phyloP scores from a whole-genome alignment of 2,113 vertebrate genomes.

The Mus spicilegus region DNA sequence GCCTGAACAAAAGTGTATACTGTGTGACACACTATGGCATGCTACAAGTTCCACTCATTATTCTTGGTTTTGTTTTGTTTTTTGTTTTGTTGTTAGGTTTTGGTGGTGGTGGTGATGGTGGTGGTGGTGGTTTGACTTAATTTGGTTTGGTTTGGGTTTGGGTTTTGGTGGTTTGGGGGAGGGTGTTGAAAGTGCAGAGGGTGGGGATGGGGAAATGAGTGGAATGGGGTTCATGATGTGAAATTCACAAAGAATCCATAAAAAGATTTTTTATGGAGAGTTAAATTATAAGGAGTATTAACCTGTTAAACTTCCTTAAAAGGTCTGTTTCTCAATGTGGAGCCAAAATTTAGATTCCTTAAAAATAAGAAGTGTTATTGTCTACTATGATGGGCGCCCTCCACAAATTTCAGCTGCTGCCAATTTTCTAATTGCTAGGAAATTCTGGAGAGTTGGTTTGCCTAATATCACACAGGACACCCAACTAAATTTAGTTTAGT shows the following conservation, averaged over 20 bases:
- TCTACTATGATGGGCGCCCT: neutral
- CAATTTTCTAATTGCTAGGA: constrained; percentile 1
- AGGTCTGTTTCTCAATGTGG: neutral
- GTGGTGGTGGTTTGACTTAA: neutral
- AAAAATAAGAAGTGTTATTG: neutral
- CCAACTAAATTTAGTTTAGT: constrained; percentile 6
- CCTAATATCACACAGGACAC: neutral
- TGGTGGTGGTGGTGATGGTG: neutral
- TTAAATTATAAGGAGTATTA: neutral
- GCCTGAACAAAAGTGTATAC: neutral
- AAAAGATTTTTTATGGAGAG: neutral
- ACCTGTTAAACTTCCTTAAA: neutral
- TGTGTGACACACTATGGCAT: neutral
- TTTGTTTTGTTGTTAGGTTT: neutral
- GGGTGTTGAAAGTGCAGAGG: neutral
- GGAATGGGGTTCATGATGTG: neutral
- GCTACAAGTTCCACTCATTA: neutral
- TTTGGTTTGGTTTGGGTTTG: neutral
- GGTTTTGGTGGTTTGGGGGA: fast-evolving
- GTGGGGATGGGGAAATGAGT: neutral
- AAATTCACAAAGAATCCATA: neutral
- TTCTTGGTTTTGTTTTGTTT: no score
- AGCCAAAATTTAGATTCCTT: neutral
- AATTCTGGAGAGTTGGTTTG: neutral
- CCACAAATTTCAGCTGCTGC: neutral